These are phyloP conservation scores for Temnothorax ravouxi DNA, from an alignment of 2,888 invertebrate species.

Conservation along the genomic window DNA sequence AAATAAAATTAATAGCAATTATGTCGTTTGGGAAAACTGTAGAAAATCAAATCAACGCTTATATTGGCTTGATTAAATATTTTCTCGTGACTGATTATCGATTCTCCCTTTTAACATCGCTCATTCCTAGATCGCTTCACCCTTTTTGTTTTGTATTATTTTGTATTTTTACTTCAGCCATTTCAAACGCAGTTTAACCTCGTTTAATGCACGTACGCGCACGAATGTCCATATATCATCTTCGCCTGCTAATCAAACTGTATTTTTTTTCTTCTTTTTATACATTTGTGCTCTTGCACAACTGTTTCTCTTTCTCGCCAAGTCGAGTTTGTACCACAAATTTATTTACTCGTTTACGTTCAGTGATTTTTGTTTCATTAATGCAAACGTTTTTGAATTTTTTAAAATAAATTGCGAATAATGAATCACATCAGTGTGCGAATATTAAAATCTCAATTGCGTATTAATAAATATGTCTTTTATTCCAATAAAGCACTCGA, in stretches of 20 bases:
- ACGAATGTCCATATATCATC: not conserved
- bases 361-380: not conserved
- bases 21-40: no score
- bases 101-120: not conserved
- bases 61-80: not conserved
- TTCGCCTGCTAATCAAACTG: not conserved
- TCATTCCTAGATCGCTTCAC: not conserved
- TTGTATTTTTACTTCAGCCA: not conserved
- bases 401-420: not conserved
- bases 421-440: not conserved
- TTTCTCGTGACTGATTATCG: not conserved
- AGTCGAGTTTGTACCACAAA: not conserved
- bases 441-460: not conserved
- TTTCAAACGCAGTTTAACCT: not conserved
- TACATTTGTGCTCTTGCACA: not conserved
- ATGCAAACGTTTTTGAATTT: not conserved
- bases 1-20: conserved; percentile 1
- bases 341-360: conserved; percentile 16
- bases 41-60: not conserved
- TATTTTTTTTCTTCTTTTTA: conserved; percentile 10
- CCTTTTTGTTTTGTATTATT: not conserved
- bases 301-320: not conserved
- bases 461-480: not conserved
- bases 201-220: not conserved
- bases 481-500: not conserved